Percentiles rank a stretch among this genome's conserved stretches.
phyloP scores from a whole-genome alignment of 1,140 invertebrate genomes.

The Drosophila lacteicornis region DNA sequence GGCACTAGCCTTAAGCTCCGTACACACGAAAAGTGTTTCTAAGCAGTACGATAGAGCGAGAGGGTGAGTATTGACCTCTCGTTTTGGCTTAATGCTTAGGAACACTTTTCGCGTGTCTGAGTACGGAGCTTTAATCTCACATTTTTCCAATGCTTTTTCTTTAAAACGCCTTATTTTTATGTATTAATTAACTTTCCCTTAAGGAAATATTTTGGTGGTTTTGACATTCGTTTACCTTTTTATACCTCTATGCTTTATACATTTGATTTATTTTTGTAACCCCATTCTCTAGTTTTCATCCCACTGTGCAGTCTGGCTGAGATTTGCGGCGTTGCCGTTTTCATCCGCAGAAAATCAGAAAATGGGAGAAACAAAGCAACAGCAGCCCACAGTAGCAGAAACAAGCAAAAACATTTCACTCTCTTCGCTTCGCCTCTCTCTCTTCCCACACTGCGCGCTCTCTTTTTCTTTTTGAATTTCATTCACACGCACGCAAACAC shows the following conservation, averaged over 20 bases:
- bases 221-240: no score
- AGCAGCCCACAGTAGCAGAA: slow-evolving; percentile 32
- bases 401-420: slow-evolving; percentile 14
- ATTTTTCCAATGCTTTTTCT: no score
- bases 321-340: slow-evolving; percentile 71
- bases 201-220: no score
- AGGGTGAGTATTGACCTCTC: no score
- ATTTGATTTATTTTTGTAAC: neutral
- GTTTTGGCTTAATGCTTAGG: no score
- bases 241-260: neutral
- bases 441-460: slow-evolving; percentile 5
- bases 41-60: no score
- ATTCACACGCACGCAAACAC: slow-evolving; percentile 63
- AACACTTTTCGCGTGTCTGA: no score
- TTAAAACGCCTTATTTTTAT: no score
- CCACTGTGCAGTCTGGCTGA: slow-evolving; percentile 30
- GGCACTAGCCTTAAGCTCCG: no score
- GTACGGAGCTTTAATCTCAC: no score
- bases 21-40: no score
- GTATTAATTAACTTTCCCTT: no score
- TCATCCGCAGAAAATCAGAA: slow-evolving; percentile 42
- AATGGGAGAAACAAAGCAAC: slow-evolving; percentile 21
- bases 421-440: slow-evolving; percentile 14
- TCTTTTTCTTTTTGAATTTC: slow-evolving; percentile 52
- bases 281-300: neutral